Evolutionary conservation across 2,888 invertebrate species (phyloP).

Genomic region (Cepaea hortensis): DNA sequence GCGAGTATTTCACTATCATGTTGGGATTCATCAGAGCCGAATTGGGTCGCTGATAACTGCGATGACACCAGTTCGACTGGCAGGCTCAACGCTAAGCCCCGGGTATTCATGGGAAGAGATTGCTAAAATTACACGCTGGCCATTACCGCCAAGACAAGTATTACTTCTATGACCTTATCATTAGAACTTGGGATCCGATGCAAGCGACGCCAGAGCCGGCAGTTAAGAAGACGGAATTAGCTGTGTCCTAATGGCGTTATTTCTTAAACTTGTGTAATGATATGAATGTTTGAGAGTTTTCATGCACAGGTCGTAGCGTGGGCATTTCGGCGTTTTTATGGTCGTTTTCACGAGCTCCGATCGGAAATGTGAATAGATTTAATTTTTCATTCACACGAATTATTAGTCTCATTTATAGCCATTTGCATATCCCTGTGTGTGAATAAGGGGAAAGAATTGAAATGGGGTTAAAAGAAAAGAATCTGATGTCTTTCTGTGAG

Average conservation of each 20-base stretch:
- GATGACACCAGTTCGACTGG: conserved; percentile 45
- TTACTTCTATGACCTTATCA: conserved; percentile 46
- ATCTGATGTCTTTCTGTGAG: conserved; percentile 20
- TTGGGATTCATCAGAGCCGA: conserved; percentile 37
- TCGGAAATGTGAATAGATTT: conserved; percentile 42
- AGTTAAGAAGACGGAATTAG: conserved; percentile 28
- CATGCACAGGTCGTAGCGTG: conserved; percentile 26
- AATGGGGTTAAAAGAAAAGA: neutral
- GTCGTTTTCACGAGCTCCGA: conserved; percentile 28
- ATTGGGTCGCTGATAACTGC: conserved; percentile 30
- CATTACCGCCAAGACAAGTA: conserved; percentile 39
- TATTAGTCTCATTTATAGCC: conserved; percentile 45
- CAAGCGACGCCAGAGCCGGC: conserved; percentile 20
- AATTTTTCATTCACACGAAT: conserved; percentile 43
- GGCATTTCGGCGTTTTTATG: conserved; percentile 35
- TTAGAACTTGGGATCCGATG: conserved; percentile 35
- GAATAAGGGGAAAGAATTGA: conserved; percentile 27
- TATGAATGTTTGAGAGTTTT: conserved; percentile 21
- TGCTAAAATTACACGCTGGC: conserved; percentile 35
- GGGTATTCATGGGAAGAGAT: conserved; percentile 37
- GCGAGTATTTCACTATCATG: conserved; percentile 42
- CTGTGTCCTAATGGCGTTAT: conserved; percentile 42
- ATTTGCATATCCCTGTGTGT: conserved; percentile 31
- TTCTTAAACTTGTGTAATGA: conserved; percentile 36
- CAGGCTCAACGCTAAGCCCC: conserved; percentile 32